phyloP scores from a whole-genome alignment of 2,888 invertebrate genomes.

The Leptopterna dolabrata region DNA sequence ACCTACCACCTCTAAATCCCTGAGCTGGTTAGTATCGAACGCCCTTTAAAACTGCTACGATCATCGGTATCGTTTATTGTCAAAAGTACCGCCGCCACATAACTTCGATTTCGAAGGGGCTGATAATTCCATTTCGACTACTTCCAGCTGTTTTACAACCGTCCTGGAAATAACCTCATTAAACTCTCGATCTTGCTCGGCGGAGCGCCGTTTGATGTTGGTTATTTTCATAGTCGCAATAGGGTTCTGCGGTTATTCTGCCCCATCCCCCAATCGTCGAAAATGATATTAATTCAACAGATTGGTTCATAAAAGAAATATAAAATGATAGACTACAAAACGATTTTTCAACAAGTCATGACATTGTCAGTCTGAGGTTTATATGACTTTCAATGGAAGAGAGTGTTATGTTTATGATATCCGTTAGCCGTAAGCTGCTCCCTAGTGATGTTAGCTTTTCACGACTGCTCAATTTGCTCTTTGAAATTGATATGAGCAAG shows the following conservation, averaged over 20 bases:
- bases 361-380: background rate
- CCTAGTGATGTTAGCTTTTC: too few species aligned
- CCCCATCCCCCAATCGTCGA: background rate
- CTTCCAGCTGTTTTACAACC: background rate
- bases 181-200: background rate
- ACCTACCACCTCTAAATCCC: too few species aligned
- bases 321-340: background rate
- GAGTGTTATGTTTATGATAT: too few species aligned
- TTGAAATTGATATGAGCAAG: too few species aligned
- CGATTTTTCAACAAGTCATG: background rate
- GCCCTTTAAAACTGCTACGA: background rate
- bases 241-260: background rate
- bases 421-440: too few species aligned
- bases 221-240: background rate
- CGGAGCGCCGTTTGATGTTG: background rate
- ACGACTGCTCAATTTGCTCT: too few species aligned
- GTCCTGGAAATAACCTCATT: constrained; percentile 15
- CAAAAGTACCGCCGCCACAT: constrained; percentile 14
- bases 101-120: background rate
- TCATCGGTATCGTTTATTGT: background rate
- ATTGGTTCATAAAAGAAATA: background rate
- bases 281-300: background rate
- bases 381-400: too few species aligned
- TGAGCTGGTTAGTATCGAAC: background rate
- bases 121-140: background rate